Evolutionary conservation across 2,113 vertebrate genomes (phyloP).

Genomic region (Paedocypris sp.): DNA sequence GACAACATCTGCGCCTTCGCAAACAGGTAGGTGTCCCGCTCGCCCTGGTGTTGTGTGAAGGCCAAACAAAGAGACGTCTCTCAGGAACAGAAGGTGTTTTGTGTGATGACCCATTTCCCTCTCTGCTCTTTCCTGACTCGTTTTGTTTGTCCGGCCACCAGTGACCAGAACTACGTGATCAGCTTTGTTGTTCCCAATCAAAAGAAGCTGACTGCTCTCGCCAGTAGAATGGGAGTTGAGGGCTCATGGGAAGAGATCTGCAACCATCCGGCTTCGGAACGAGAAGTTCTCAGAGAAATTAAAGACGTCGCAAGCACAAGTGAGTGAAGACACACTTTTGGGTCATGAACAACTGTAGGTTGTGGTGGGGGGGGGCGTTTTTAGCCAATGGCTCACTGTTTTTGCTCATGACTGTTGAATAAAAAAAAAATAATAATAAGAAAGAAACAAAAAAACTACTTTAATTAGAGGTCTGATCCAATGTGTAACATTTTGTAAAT

Average conservation of each 20-base stretch:
- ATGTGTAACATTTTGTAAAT: too few relatives aligned
- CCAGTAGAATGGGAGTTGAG: slow-evolving; percentile 70
- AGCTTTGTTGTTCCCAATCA: slow-evolving; percentile 97
- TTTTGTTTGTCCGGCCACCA: slow-evolving; percentile 47
- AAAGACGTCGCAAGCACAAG: slow-evolving; percentile 81
- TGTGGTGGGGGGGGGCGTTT: too few relatives aligned
- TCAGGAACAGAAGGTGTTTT: neutral
- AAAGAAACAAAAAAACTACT: too few relatives aligned
- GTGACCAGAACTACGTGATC: slow-evolving; percentile 94
- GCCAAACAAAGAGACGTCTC: neutral
- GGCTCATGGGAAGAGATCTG: slow-evolving; percentile 85
- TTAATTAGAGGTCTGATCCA: too few relatives aligned
- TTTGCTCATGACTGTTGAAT: too few relatives aligned
- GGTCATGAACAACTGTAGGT: too few relatives aligned
- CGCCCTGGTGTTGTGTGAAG: neutral
- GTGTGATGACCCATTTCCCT: neutral
- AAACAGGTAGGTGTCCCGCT: slow-evolving; percentile 78
- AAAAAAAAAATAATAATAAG: too few relatives aligned
- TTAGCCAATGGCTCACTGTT: too few relatives aligned
- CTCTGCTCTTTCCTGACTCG: too few relatives aligned
- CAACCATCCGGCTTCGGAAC: slow-evolving; percentile 82
- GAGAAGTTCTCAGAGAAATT: slow-evolving; percentile 80
- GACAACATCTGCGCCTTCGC: slow-evolving; percentile 98
- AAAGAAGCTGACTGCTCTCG: slow-evolving; percentile 73
- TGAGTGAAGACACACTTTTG: too few relatives aligned